Percentiles rank a stretch among this genome's conserved stretches.
These are phyloP conservation scores for Diachasmimorpha longicaudata DNA, from an alignment of 1,140 invertebrate genomes.

Conservation along the genomic window DNA sequence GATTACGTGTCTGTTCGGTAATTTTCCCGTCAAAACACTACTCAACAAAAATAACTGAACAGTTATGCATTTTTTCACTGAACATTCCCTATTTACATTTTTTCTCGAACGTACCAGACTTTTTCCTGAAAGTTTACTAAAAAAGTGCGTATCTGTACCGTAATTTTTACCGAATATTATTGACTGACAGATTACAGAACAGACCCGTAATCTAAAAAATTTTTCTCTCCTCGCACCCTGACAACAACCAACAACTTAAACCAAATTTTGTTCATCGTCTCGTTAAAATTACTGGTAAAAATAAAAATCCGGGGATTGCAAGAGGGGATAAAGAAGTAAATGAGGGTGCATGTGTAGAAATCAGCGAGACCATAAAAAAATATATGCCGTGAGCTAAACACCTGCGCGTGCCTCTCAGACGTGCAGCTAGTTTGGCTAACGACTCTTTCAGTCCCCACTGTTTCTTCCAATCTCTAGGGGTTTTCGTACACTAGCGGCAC, in stretches of 20 bases:
- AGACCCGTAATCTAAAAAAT: too few species aligned
- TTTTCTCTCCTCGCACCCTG: too few species aligned
- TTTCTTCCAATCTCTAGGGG: neutral
- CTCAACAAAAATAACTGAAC: too few species aligned
- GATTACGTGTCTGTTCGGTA: too few species aligned
- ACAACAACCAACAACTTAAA: neutral
- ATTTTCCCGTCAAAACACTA: too few species aligned
- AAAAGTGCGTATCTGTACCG: too few species aligned
- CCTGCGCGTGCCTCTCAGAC: conserved; percentile 13
- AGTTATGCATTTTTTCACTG: too few species aligned
- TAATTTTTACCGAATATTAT: too few species aligned
- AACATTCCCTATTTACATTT: too few species aligned
- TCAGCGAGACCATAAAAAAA: neutral
- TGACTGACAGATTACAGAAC: too few species aligned
- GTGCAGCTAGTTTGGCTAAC: conserved; percentile 27
- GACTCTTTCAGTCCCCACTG: conserved; percentile 13
- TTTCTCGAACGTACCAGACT: too few species aligned
- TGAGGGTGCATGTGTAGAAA: neutral
- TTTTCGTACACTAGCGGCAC: neutral
- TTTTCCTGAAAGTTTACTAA: too few species aligned
- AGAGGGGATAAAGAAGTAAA: neutral
- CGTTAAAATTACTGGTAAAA: neutral
- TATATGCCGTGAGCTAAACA: neutral
- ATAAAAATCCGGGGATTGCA: neutral
- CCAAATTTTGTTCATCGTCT: neutral